A percentile compares a stretch with the other conserved stretches of the same genome.
phyloP scores from a whole-genome alignment of 2,113 vertebrate species.

The Sylvia atricapilla region DNA sequence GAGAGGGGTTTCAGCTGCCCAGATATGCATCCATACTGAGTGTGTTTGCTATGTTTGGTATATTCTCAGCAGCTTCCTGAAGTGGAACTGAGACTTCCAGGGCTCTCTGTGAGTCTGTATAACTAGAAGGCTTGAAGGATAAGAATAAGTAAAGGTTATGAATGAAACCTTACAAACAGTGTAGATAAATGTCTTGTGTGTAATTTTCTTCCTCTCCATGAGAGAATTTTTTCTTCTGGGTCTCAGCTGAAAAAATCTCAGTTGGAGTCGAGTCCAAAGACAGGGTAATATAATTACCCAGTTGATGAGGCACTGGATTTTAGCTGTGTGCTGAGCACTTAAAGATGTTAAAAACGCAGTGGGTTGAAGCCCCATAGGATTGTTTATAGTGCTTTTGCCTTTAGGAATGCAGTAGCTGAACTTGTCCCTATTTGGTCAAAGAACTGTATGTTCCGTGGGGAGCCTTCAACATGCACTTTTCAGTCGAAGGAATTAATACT shows the following conservation, averaged over 20 bases:
- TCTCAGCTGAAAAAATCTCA: not conserved
- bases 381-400: not conserved
- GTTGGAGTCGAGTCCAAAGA: not conserved
- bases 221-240: not conserved
- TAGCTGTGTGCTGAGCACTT: not conserved
- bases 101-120: not conserved
- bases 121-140: not conserved
- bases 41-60: not conserved
- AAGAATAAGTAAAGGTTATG: not conserved
- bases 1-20: not conserved
- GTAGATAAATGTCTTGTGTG: not conserved
- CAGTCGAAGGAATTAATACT: not conserved
- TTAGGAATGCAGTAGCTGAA: not conserved
- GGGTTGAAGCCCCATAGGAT: not conserved
- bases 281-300: not conserved
- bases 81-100: not conserved
- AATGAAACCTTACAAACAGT: not conserved
- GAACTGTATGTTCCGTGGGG: not conserved
- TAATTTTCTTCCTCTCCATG: not conserved
- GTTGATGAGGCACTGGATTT: not conserved
- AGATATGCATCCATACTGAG: not conserved
- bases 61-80: not conserved
- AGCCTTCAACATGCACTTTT: not conserved
- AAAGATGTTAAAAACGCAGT: not conserved
- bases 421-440: not conserved